These are phyloP conservation scores for Lutjanus erythropterus DNA, from an alignment of 2,113 vertebrate genomes.

Conservation along the genomic window DNA sequence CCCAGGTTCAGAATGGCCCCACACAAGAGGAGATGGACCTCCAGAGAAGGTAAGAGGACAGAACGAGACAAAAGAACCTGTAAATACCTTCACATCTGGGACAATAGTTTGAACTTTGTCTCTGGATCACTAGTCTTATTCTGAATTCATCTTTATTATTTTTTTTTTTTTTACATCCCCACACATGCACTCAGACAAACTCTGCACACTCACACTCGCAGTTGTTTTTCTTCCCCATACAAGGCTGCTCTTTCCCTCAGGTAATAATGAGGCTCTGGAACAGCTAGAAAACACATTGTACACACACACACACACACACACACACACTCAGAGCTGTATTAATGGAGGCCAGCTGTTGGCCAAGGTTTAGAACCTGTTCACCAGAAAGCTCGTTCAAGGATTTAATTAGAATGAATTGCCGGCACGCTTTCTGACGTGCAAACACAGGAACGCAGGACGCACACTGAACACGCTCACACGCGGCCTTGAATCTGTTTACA, in stretches of 20 bases:
- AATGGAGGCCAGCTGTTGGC: slow-evolving; percentile 49
- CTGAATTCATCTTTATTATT: not conserved
- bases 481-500: not conserved
- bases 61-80: not conserved
- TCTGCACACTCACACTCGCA: not conserved
- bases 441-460: not conserved
- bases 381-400: slow-evolving; percentile 1
- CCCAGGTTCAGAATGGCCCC: slow-evolving; percentile 96
- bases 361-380: not conserved
- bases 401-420: slow-evolving; percentile 3
- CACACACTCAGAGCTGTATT: slow-evolving; percentile 7
- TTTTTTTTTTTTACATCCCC: not conserved
- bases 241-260: slow-evolving; percentile 44
- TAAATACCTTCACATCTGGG: too few relatives aligned
- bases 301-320: not conserved
- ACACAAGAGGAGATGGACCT: slow-evolving; percentile 95
- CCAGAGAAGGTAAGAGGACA: slow-evolving; percentile 90
- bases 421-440: not conserved
- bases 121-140: not conserved
- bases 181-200: not conserved
- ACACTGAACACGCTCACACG: not conserved
- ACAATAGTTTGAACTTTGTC: not conserved
- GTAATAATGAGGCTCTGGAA: slow-evolving; percentile 42
- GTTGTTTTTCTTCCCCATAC: slow-evolving; percentile 66
- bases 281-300: slow-evolving; percentile 16